Percentiles rank a stretch among this genome's conserved stretches.
These are phyloP conservation scores for Lamellibrachia satsuma DNA, from an alignment of 2,888 invertebrate species.

Conservation along the genomic window DNA sequence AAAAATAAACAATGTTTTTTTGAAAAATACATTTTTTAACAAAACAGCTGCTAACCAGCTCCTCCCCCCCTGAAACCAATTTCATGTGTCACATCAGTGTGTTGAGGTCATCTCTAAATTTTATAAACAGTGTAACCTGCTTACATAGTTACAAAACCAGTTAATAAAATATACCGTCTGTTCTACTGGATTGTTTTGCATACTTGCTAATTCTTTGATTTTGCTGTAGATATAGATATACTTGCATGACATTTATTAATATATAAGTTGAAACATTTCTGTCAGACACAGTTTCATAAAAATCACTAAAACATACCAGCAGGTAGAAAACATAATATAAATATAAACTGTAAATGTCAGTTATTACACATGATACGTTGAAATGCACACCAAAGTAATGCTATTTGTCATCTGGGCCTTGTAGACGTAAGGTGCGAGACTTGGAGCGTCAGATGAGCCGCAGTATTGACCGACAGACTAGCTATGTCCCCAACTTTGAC, in stretches of 20 bases:
- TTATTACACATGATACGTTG: not conserved
- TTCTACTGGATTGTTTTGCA: not conserved
- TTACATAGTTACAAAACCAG: not conserved
- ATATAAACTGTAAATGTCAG: not conserved
- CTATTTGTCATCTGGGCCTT: not conserved
- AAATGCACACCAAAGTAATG: not conserved
- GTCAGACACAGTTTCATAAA: not conserved
- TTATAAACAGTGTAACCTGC: not conserved
- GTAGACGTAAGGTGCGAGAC: constrained; percentile 10
- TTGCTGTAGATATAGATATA: not conserved
- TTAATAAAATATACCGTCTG: not conserved
- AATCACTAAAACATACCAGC: not conserved
- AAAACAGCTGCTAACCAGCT: too few species aligned
- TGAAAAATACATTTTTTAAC: too few species aligned
- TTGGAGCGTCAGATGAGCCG: constrained; percentile 9
- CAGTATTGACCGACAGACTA: not conserved
- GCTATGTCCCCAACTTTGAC: not conserved
- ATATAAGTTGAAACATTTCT: too few species aligned
- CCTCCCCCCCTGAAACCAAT: too few species aligned
- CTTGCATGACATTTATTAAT: too few species aligned
- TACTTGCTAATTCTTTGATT: not conserved
- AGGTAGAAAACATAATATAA: not conserved
- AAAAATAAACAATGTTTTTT: too few species aligned
- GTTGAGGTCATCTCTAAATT: not conserved
- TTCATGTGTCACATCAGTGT: too few species aligned